These are phyloP conservation scores for Zaprionus obscuricornis DNA, from an alignment of 2,888 invertebrate genomes.

Conservation along the genomic window DNA sequence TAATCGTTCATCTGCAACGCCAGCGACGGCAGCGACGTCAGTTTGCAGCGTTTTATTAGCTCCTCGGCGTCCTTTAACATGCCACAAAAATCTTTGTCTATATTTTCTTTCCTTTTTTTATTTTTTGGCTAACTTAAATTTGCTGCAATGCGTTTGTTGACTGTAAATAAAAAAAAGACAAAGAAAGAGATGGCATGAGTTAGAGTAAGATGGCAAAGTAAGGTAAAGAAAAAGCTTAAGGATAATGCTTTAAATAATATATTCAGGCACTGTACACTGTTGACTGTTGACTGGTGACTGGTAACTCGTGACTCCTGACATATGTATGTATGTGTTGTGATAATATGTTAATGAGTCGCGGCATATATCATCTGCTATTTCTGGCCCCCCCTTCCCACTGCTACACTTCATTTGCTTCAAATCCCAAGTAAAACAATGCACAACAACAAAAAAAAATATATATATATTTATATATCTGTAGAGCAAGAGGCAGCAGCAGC, in stretches of 20 bases:
- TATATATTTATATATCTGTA: too few relatives aligned
- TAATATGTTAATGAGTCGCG: conserved; percentile 82
- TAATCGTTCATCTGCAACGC: conserved; percentile 70
- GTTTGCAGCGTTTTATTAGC: conserved; percentile 77
- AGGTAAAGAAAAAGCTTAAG: conserved; percentile 48
- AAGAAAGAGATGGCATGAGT: not conserved
- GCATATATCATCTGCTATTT: conserved; percentile 78
- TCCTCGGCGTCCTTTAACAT: conserved; percentile 82
- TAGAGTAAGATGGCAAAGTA: conserved; percentile 30
- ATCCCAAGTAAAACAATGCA: conserved; percentile 46
- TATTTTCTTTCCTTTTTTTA: conserved; percentile 14
- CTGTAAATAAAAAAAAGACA: conserved; percentile 27
- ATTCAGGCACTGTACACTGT: conserved; percentile 52
- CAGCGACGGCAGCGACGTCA: conserved; percentile 62
- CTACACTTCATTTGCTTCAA: conserved; percentile 36
- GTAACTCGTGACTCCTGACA: too few relatives aligned
- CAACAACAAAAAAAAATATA: conserved; percentile 21
- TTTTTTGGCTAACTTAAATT: conserved; percentile 38
- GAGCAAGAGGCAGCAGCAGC: conserved; percentile 7
- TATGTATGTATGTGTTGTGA: conserved; percentile 75
- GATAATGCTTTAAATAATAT: conserved; percentile 61
- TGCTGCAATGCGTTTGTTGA: conserved; percentile 34
- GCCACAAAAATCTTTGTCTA: conserved; percentile 50
- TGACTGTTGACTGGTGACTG: too few relatives aligned
- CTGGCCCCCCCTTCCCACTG: conserved; percentile 20